phyloP scores from a whole-genome alignment of 53 echinoderm and acorn worm species.

The Paracentrotus lividus region DNA sequence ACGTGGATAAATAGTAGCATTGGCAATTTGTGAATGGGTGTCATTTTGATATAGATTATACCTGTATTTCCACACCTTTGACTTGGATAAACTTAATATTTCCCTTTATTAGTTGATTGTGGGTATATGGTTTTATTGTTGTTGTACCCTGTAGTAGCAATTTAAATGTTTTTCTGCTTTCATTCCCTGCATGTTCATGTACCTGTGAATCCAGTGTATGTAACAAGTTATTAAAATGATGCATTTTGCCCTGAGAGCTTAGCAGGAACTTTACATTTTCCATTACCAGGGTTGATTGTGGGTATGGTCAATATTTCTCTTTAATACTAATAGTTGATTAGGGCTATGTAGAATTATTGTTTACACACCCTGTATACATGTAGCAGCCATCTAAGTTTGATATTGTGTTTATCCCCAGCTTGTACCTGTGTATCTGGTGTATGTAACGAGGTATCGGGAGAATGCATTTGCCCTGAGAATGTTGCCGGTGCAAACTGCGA shows the following conservation, averaged over 20 bases:
- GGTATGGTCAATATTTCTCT: too few relatives aligned
- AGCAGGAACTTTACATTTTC: too few relatives aligned
- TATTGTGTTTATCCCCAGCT: slow-evolving; percentile 48
- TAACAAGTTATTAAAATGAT: slow-evolving; percentile 87
- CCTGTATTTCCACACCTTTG: too few relatives aligned
- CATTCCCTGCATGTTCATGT: slow-evolving; percentile 77
- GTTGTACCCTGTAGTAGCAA: neutral
- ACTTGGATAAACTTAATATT: too few relatives aligned
- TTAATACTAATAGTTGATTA: too few relatives aligned
- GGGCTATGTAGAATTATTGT: too few relatives aligned
- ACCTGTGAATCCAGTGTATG: slow-evolving; percentile 87
- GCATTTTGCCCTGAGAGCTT: slow-evolving; percentile 96
- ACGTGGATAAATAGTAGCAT: too few relatives aligned
- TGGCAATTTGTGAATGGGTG: too few relatives aligned
- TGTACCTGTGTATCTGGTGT: slow-evolving; percentile 88
- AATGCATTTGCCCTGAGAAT: slow-evolving; percentile 95
- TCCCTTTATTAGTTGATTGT: too few relatives aligned
- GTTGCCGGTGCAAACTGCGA: slow-evolving; percentile 90
- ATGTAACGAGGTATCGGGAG: slow-evolving; percentile 90
- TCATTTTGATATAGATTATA: too few relatives aligned
- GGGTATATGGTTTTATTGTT: too few relatives aligned
- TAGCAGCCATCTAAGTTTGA: neutral
- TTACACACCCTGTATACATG: neutral
- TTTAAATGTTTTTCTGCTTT: neutral
- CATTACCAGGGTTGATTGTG: too few relatives aligned